Base-by-base conservation (phyloP, 2,888 invertebrate species). In the Loripinus fragilis region DNA sequence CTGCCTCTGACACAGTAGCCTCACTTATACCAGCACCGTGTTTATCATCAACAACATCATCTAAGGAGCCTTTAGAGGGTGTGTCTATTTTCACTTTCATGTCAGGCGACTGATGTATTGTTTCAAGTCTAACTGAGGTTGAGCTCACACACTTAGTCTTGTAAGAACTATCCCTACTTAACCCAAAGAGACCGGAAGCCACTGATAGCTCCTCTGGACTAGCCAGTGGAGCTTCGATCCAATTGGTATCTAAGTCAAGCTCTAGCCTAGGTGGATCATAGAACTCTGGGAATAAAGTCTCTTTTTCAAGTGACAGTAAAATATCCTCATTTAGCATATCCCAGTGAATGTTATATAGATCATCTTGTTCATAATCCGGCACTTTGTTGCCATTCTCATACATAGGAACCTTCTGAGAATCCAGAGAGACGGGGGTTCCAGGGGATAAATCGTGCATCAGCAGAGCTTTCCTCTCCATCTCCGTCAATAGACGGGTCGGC, bases 131-230 rank as follows among this genome's bases (percentile, higher is more conserved):
- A 25, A 68, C 83, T 52, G 80, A 81, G 23, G 84, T 85, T 7
- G 78, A 79, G 76, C 86, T 87, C 33, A 86, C 74, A n/a, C 96
- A 96, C 33, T 71, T 69, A 30, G 76, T 76, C 5, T 74, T 74
- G 23, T 71, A 28, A 3, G 83, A 80, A n/a, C 69, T 74, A 28
- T 72, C 35, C 41, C 72, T 55, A 74, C 79, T 83, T 1, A 81
- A 60, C 3, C 83, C 82, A 87, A 96, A 95, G 73, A 96, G 95
- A 91, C 96, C 96, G 2, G 96, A 96, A n/a, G 96, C 95, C 92
- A 97, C 97, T 0, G 96, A 97, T 20, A 97, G 93, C 0, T 96
- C 96, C 92, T 97, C 97, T 0, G 97, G 97, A 71, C 97, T 96
- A 15, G 97, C 97, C 30, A 97, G 92, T 0, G 97, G 97, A 0